Evolutionary conservation across 2,113 vertebrate genomes (phyloP), one percentile per base, ranked within the genome.

Genomic region (Pyxicephalus adspersus): DNA sequence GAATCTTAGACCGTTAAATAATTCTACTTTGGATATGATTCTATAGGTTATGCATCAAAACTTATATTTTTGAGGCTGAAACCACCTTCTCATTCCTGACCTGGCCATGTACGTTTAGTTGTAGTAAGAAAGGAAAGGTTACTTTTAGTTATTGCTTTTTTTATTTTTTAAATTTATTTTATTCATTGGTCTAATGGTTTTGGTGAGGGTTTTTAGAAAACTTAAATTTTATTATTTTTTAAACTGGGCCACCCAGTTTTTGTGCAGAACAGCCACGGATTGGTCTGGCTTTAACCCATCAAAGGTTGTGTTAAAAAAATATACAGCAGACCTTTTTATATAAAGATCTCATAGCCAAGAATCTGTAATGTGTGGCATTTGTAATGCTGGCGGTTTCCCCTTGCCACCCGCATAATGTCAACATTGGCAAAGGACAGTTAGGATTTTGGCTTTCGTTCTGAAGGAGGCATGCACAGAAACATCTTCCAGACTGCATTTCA

Each of bases 351-450:
- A 28, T 31, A n/a, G 63, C 63, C 63, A 65, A 65, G 63, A 16
- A 65, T 45, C 38, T 45, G 18, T 34, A 65, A 29, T 65, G 58
- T 61, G 63, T 65, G 63, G 63, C 28, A 34, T 65, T 65, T 65
- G 28, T 65, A 65, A 31, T 65, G 63, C 63, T 65, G 63, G 63
- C 63, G 25, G 63, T 26, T 20, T 65, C 63, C 26, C 38, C 28
- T 19, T 65, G 63, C 63, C 63, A 65, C 63, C 63, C 63, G 28
- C 63, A 20, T 65, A 18, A 65, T 65, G 63, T 65, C 63, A 65
- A 65, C 63, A 65, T 65, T 65, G 63, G 63, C 63, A 65, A 34
- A 65, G 63, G 63, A 65, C 28, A 8, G 16, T 29, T 65, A 31
- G 34, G 28, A 29, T 65, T 31, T 65, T 65, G 63, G 23, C 63